These are phyloP conservation scores for Sarcophaga rosellei DNA, from an alignment of 2,888 invertebrate species.

Conservation along the genomic window DNA sequence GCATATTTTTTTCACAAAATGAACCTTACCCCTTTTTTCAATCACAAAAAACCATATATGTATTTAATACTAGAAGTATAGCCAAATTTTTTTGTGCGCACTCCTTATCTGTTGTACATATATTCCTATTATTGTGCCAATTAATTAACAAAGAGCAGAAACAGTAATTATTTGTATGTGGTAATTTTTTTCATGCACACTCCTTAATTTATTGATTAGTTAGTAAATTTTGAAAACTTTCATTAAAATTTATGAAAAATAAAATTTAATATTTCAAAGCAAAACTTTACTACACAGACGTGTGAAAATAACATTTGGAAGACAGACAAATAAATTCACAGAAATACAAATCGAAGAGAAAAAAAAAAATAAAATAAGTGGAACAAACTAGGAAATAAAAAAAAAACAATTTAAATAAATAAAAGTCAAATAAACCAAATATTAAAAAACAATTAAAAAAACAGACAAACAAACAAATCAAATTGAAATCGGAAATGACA, in stretches of 20 bases:
- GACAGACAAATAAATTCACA: constrained; percentile 32
- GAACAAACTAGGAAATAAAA: not conserved
- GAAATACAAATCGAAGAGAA: not conserved
- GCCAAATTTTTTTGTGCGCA: too few species aligned
- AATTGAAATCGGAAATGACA: constrained; percentile 40
- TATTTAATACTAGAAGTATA: too few species aligned
- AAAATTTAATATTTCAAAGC: not conserved
- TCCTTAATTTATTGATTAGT: too few species aligned
- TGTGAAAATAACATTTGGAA: constrained; percentile 31
- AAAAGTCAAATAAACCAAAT: not conserved
- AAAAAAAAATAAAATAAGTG: not conserved
- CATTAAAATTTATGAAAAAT: not conserved
- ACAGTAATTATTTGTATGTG: too few species aligned
- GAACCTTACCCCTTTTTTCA: too few species aligned
- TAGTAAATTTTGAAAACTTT: too few species aligned
- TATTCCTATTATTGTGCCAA: too few species aligned
- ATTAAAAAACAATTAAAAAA: not conserved
- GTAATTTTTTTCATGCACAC: too few species aligned
- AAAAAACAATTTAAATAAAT: not conserved
- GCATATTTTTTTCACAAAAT: too few species aligned
- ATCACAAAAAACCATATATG: too few species aligned
- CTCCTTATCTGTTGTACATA: too few species aligned
- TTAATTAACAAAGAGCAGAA: too few species aligned
- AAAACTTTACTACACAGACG: not conserved
- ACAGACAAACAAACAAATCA: constrained; percentile 24